These are phyloP conservation scores for Drosophila nannoptera DNA, from an alignment of 1,140 invertebrate species.

Conservation along the genomic window DNA sequence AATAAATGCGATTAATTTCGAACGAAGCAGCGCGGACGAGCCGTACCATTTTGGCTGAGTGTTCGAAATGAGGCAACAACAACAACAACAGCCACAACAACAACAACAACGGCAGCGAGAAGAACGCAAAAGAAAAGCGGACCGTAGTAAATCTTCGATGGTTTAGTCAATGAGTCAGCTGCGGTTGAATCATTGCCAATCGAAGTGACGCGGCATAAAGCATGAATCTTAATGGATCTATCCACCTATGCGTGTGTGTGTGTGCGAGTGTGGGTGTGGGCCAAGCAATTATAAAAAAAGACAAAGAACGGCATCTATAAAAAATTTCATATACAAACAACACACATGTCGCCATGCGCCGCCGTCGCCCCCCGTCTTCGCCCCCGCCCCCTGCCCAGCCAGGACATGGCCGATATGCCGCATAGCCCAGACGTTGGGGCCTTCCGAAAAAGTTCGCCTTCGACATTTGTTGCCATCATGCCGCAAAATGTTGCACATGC, in stretches of 20 bases:
- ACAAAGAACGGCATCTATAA: too few relatives aligned
- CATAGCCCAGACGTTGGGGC: not conserved
- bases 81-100: constrained; percentile 11
- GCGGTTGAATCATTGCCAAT: constrained; percentile 8
- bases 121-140: not conserved
- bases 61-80: too few relatives aligned
- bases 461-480: constrained; percentile 31
- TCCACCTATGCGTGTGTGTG: not conserved
- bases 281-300: not conserved
- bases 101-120: not conserved
- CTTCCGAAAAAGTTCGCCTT: constrained; percentile 47
- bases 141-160: constrained; percentile 3
- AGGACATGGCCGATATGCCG: constrained; percentile 7
- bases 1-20: constrained; percentile 49
- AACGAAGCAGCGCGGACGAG: too few relatives aligned
- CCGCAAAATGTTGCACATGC: constrained; percentile 71
- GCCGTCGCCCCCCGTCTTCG: too few relatives aligned
- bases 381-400: too few relatives aligned
- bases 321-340: too few relatives aligned
- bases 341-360: not conserved
- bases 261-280: not conserved
- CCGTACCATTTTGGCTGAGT: too few relatives aligned
- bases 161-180: constrained; percentile 5
- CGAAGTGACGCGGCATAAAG: constrained; percentile 5
- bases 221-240: not conserved